Conservation (phyloP, 1,140 invertebrate species). For the Daktulosphaira vitifoliae region DNA sequence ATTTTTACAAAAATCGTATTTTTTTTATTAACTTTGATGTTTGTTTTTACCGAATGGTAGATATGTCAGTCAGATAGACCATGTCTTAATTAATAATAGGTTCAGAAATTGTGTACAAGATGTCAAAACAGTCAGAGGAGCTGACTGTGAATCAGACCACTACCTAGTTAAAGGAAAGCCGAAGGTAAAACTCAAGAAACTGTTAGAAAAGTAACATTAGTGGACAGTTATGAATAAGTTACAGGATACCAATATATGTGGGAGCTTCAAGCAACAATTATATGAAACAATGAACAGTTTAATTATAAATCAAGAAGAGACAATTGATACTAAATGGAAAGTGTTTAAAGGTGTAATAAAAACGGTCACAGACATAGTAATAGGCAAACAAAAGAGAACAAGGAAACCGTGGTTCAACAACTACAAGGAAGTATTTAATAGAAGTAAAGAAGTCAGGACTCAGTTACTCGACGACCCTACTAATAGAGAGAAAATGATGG, state of each 20-base stretch:
- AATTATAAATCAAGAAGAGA: background rate
- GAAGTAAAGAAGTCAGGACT: slow-evolving; percentile 23
- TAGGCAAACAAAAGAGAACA: slow-evolving; percentile 1
- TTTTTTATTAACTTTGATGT: no score
- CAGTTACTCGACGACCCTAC: slow-evolving; percentile 6
- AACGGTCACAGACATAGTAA: background rate
- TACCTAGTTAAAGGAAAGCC: slow-evolving; percentile 34
- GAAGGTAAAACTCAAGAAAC: slow-evolving; percentile 4
- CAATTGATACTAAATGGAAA: background rate
- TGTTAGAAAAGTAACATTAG: slow-evolving; percentile 1
- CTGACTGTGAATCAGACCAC: slow-evolving; percentile 35
- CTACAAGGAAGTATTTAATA: slow-evolving; percentile 25
- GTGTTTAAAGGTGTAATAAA: background rate
- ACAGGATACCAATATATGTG: background rate
- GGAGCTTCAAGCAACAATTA: background rate
- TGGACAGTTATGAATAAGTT: slow-evolving; percentile 2
- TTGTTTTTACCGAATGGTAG: slow-evolving; percentile 35
- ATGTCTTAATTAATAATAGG: slow-evolving; percentile 35
- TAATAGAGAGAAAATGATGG: slow-evolving; percentile 6
- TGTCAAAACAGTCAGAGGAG: slow-evolving; percentile 34
- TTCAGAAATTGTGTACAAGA: slow-evolving; percentile 18
- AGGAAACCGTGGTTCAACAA: slow-evolving; percentile 36
- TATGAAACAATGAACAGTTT: slow-evolving; percentile 1
- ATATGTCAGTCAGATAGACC: slow-evolving; percentile 36
- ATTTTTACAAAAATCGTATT: no score